Evolutionary conservation across 2,888 invertebrate genomes (phyloP).

Genomic region (Rhyacophila evoluta): DNA sequence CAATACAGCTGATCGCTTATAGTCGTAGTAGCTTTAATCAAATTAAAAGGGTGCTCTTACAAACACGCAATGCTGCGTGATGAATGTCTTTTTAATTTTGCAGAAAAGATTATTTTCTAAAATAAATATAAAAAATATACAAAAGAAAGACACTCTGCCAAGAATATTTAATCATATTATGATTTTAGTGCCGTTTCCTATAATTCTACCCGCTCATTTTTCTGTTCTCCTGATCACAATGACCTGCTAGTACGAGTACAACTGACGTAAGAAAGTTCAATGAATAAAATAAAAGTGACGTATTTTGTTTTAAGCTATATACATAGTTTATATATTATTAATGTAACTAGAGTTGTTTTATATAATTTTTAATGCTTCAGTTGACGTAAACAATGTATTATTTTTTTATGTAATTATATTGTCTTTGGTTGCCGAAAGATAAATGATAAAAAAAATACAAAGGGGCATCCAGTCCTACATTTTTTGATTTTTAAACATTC

Average conservation of each 20-base stretch:
- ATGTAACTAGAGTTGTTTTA: too few species aligned
- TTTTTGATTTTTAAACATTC: too few species aligned
- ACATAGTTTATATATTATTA: too few species aligned
- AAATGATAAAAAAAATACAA: too few species aligned
- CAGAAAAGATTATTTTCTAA: background rate
- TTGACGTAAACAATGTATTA: too few species aligned
- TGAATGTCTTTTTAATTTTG: background rate
- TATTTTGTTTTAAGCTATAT: background rate
- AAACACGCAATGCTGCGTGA: background rate
- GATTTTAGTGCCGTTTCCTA: too few species aligned
- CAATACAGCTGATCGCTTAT: background rate
- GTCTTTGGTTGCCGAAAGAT: too few species aligned
- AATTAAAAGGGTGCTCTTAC: background rate
- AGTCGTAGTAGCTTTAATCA: background rate
- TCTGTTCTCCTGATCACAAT: slow-evolving; percentile 33
- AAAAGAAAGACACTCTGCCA: too few species aligned
- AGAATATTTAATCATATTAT: too few species aligned
- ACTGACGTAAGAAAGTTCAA: slow-evolving; percentile 46
- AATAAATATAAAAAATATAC: background rate
- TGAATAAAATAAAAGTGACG: background rate
- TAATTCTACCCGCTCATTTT: background rate
- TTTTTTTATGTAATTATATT: too few species aligned
- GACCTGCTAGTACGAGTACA: slow-evolving; percentile 29
- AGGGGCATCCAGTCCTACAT: too few species aligned
- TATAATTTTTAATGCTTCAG: too few species aligned